Base-by-base conservation (phyloP, 2,888 invertebrate species). In the Nebria brevicollis region DNA sequence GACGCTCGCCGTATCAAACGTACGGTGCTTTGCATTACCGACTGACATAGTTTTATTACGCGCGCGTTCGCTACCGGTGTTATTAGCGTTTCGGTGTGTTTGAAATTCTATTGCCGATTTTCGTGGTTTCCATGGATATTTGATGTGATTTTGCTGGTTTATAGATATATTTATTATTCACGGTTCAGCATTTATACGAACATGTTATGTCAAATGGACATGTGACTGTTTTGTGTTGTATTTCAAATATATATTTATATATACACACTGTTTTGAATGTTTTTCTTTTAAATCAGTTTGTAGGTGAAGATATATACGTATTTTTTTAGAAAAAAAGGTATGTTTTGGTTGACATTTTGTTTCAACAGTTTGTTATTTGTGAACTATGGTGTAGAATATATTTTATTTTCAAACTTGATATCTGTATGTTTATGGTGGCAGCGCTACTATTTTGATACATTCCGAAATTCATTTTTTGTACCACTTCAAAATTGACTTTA, bases 191-290 rank as follows among this genome's bases (percentile, higher is more conserved):
- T 15, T 68, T 72, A 15, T 25, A 34, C n/a, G 72, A 34, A 26
- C 34, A 75, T 64, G 64, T 20, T 54, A 20, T 25, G 20, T 15
- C 54, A n/a, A 25, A 75, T 20, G 80, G 75, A 80, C 80, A 80
- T 80, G 80, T 80, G 80, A 80, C 75, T 80, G 64, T 72, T 73
- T 72, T 66, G 15, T 10, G 10, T 70, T 70, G 70, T 70, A 26
- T 26, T 54, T 54, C 13, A 54, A 54, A 8, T 11, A 13, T 34
- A 54, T 54, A 11, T 54, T 2, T 11, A 13, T 54, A 54, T 54
- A 11, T 54, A 11, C 54, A 54, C 54, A 54, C 54, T 8, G 54
- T 8, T 54, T 54, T 54, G 11, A 54, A 11, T 54, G 54, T 54
- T 54, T 11, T 54, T 54, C 11, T 54, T 11, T 54, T 54, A 11